phyloP scores from a whole-genome alignment of 2,797 vertebrate species.

The Heliangelus exortis region DNA sequence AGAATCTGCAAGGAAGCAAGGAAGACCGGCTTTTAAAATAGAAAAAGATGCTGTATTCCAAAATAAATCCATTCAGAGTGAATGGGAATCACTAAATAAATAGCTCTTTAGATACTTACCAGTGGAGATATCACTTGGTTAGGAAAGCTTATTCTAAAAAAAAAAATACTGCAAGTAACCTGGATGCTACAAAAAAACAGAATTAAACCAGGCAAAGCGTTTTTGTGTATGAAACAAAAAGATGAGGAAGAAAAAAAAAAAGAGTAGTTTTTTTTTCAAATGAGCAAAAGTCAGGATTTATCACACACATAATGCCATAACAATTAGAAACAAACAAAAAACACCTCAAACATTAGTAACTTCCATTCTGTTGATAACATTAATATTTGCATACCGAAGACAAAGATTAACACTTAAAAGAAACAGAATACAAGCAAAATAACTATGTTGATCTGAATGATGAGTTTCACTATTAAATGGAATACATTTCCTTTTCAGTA shows the following conservation, averaged over 20 bases:
- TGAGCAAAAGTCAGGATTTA: background rate
- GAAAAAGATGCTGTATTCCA: background rate
- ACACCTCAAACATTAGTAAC: background rate
- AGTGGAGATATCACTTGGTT: background rate
- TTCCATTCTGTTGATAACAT: background rate
- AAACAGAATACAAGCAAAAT: slow-evolving; percentile 1
- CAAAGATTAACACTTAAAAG: background rate
- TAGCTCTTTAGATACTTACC: background rate
- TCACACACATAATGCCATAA: background rate
- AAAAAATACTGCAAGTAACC: background rate
- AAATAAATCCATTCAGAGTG: background rate
- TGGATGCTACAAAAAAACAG: background rate
- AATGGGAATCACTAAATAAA: background rate
- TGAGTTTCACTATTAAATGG: background rate
- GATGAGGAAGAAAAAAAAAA: background rate
- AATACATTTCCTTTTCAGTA: background rate
- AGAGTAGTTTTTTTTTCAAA: background rate
- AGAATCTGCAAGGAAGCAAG: background rate
- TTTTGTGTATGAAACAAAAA: background rate
- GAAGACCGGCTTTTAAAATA: background rate
- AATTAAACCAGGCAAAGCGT: background rate
- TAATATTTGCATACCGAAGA: slow-evolving; percentile 5
- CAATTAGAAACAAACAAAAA: background rate
- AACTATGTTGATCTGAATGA: background rate
- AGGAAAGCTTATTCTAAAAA: background rate